These are phyloP conservation scores for Acromyrmex heyeri DNA, from an alignment of 1,140 invertebrate genomes.

Conservation along the genomic window DNA sequence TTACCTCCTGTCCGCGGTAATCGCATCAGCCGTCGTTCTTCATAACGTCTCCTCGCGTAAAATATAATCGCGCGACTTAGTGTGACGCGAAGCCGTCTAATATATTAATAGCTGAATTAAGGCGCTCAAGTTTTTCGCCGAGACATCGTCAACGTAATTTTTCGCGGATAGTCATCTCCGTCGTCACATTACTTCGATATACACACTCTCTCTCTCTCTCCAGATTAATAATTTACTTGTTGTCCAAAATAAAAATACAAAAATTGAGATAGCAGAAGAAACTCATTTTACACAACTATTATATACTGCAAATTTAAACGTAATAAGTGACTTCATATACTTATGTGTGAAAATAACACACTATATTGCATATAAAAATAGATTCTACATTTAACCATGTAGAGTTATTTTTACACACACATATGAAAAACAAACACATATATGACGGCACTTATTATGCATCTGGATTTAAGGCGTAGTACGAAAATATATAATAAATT, in stretches of 20 bases:
- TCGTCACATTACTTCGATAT: not conserved
- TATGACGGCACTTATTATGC: no score
- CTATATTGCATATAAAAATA: no score
- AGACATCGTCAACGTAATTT: constrained; percentile 43
- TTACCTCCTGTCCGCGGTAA: constrained; percentile 27
- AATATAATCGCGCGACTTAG: constrained; percentile 24
- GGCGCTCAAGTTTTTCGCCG: constrained; percentile 26
- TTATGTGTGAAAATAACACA: no score
- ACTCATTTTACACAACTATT: not conserved
- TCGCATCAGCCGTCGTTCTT: constrained; percentile 32
- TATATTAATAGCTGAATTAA: constrained; percentile 67
- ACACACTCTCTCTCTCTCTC: no score
- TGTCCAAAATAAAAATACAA: not conserved
- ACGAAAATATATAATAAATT: not conserved
- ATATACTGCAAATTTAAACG: no score
- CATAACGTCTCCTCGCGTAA: constrained; percentile 34
- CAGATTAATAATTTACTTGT: constrained; percentile 5
- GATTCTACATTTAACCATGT: no score
- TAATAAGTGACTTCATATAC: no score
- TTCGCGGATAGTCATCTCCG: constrained; percentile 15
- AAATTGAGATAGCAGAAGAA: not conserved
- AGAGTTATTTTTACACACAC: no score
- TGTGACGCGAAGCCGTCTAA: constrained; percentile 30
- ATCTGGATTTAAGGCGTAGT: no score
- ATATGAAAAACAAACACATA: no score